phyloP scores from a whole-genome alignment of 2,113 vertebrate species.

The Xenopus laevis region DNA sequence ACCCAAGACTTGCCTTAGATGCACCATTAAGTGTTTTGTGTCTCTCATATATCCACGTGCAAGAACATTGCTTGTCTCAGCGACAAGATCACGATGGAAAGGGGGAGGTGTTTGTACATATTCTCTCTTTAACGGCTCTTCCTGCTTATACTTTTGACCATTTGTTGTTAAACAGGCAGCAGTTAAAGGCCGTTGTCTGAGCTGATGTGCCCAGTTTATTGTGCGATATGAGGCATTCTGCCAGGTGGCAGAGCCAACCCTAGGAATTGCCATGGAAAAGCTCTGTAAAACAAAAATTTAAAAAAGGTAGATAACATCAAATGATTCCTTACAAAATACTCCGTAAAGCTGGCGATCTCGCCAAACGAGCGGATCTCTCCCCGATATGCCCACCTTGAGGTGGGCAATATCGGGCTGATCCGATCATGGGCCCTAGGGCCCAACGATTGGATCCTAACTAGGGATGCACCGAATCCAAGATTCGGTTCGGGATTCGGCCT shows the following conservation, averaged over 20 bases:
- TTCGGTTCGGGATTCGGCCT: too few relatives aligned
- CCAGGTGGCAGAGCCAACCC: slow-evolving; percentile 33
- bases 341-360: too few relatives aligned
- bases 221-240: slow-evolving; percentile 30
- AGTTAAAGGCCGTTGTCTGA: neutral
- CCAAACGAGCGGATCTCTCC: too few relatives aligned
- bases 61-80: neutral
- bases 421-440: too few relatives aligned
- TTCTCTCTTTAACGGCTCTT: neutral
- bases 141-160: too few relatives aligned
- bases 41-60: slow-evolving; percentile 26
- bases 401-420: too few relatives aligned
- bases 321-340: too few relatives aligned
- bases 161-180: neutral
- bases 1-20: slow-evolving; percentile 14
- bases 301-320: too few relatives aligned
- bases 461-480: too few relatives aligned
- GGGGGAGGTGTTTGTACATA: neutral
- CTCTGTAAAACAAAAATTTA: neutral
- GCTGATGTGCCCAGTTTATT: neutral
- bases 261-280: slow-evolving; percentile 1
- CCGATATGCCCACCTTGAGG: too few relatives aligned
- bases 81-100: slow-evolving; percentile 16
- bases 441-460: too few relatives aligned
- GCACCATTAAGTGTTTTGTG: neutral